Conservation (phyloP, 1,140 invertebrate species). For the Streblospio benedicti region DNA sequence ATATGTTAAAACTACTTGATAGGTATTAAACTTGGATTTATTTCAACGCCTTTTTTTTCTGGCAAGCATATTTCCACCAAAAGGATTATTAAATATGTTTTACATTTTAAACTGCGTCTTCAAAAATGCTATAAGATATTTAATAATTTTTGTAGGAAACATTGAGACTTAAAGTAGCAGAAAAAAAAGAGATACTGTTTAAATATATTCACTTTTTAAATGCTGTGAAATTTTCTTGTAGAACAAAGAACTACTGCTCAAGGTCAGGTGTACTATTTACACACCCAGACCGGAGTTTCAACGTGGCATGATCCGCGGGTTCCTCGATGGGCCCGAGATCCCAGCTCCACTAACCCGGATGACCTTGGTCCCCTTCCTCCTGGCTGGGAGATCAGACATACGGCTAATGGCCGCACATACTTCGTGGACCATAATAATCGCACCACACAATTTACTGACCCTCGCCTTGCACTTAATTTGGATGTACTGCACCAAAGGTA, state of each 20-base stretch:
- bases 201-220: no score
- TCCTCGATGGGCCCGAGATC: conserved; percentile 33
- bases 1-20: no score
- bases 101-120: no score
- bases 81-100: no score
- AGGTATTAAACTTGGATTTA: no score
- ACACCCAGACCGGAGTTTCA: conserved; percentile 76
- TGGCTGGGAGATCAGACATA: conserved; percentile 91
- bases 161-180: no score
- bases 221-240: conserved; percentile 29
- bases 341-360: conserved; percentile 29
- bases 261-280: conserved; percentile 94
- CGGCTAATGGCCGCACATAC: conserved; percentile 79
- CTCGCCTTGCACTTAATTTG: conserved; percentile 46
- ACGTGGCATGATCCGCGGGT: conserved; percentile 71
- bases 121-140: no score
- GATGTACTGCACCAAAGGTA: conserved; percentile 29
- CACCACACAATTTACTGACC: conserved; percentile 91
- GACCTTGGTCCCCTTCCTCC: conserved; percentile 66
- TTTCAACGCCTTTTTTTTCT: no score
- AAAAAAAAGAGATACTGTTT: not conserved
- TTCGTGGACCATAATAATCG: conserved; percentile 95
- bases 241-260: conserved; percentile 91
- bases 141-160: no score
- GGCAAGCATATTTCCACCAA: no score